A percentile compares a stretch with the other conserved stretches of the same genome.
phyloP scores from a whole-genome alignment of 2,888 invertebrate genomes.

The Parelbella ahira region DNA sequence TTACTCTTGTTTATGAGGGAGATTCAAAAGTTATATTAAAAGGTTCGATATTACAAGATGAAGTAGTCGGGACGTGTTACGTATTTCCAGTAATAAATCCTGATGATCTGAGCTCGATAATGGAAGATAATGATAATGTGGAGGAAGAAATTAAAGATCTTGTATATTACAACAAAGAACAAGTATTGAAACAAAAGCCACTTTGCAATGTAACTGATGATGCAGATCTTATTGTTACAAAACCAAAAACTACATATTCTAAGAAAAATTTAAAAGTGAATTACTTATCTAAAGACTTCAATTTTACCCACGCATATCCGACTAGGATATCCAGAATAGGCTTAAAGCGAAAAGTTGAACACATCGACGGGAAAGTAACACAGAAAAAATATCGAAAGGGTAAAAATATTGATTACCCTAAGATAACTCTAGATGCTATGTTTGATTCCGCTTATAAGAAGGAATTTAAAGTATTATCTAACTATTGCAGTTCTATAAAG shows the following conservation, averaged over 20 bases:
- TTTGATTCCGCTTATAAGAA: slow-evolving; percentile 45
- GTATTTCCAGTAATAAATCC: slow-evolving; percentile 40
- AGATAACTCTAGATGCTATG: slow-evolving; percentile 40
- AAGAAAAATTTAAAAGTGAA: slow-evolving; percentile 28
- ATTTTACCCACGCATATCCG: no score
- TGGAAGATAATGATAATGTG: background rate
- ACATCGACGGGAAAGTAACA: slow-evolving; percentile 38
- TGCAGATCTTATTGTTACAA: slow-evolving; percentile 39
- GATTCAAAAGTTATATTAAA: slow-evolving; percentile 41
- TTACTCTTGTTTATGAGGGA: slow-evolving; percentile 38
- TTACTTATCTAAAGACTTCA: background rate
- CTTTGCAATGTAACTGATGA: slow-evolving; percentile 20
- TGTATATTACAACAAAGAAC: background rate
- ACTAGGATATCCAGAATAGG: slow-evolving; percentile 27
- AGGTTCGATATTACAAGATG: slow-evolving; percentile 50
- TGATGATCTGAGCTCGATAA: background rate
- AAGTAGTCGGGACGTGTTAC: slow-evolving; percentile 47
- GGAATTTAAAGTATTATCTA: slow-evolving; percentile 53
- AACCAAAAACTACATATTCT: slow-evolving; percentile 53
- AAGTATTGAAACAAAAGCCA: background rate
- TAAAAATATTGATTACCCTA: slow-evolving; percentile 63
- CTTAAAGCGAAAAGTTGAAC: slow-evolving; percentile 55
- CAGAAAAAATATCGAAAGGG: slow-evolving; percentile 59
- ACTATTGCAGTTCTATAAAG: slow-evolving; percentile 59
- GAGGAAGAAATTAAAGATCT: background rate